Evolutionary conservation across 2,113 vertebrate species (phyloP).

Genomic region (Eleginops maclovinus): DNA sequence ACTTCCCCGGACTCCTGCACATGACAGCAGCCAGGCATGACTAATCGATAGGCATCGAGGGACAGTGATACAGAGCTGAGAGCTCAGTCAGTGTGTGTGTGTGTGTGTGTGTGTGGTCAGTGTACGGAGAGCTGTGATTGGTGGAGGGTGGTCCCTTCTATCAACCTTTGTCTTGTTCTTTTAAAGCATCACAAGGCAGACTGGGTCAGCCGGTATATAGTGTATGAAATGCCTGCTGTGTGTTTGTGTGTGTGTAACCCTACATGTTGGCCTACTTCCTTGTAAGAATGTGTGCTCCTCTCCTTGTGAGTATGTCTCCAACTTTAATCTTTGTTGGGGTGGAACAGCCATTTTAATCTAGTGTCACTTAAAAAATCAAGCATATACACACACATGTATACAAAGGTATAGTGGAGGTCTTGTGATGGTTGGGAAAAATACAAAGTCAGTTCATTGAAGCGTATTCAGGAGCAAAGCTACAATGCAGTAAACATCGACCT

Average conservation of each 20-base stretch:
- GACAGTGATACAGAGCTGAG: slow-evolving; percentile 77
- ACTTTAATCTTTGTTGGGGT: slow-evolving; percentile 4
- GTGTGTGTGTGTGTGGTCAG: slow-evolving; percentile 7
- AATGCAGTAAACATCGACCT: neutral
- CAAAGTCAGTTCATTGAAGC: neutral
- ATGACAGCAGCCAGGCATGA: slow-evolving; percentile 87
- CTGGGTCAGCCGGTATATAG: slow-evolving; percentile 57
- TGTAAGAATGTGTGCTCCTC: slow-evolving; percentile 19
- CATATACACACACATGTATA: neutral
- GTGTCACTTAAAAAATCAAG: neutral
- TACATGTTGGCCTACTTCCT: slow-evolving; percentile 68
- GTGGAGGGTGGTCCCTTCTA: slow-evolving; percentile 51
- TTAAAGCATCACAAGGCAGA: slow-evolving; percentile 60
- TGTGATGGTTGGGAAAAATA: neutral
- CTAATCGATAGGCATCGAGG: slow-evolving; percentile 87
- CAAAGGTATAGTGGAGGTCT: neutral
- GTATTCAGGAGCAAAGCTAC: neutral
- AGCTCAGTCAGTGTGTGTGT: slow-evolving; percentile 38
- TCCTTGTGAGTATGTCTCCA: neutral
- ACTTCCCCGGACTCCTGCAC: slow-evolving; percentile 84
- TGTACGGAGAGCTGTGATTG: slow-evolving; percentile 56
- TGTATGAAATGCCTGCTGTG: slow-evolving; percentile 41
- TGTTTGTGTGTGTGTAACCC: slow-evolving; percentile 38
- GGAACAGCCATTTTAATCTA: slow-evolving; percentile 12
- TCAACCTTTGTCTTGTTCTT: slow-evolving; percentile 74